Percentiles rank a stretch among this genome's conserved stretches.
phyloP scores from a whole-genome alignment of 2,888 invertebrate species.

The Rotaria macrura region DNA sequence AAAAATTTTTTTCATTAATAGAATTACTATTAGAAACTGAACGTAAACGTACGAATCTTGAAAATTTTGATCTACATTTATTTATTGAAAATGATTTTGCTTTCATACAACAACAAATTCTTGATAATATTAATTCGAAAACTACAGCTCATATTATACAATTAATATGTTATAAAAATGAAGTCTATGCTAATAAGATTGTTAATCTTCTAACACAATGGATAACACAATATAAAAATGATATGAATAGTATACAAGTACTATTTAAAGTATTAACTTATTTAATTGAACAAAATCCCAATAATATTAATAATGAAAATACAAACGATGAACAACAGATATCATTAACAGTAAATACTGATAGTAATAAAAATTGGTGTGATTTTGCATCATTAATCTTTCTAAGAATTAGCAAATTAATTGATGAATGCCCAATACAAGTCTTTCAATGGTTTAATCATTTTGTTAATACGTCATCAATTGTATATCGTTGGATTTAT shows the following conservation, averaged over 20 bases:
- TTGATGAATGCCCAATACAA: not conserved
- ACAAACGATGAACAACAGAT: not conserved
- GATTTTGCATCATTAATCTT: not conserved
- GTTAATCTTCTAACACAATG: not conserved
- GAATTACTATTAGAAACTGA: not conserved
- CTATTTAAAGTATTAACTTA: slow-evolving; percentile 15
- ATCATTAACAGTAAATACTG: not conserved
- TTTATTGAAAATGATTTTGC: not conserved
- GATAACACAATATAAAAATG: not conserved
- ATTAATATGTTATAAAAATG: slow-evolving; percentile 19
- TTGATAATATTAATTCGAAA: slow-evolving; percentile 19
- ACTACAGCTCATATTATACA: not conserved
- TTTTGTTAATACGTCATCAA: not conserved
- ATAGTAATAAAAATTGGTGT: not conserved
- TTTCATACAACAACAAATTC: slow-evolving; percentile 20
- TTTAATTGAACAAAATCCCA: slow-evolving; percentile 12
- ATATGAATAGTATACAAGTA: slow-evolving; percentile 4
- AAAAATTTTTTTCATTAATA: slow-evolving; percentile 19
- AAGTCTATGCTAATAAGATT: not conserved
- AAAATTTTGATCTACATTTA: not conserved
- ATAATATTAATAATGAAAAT: not conserved
- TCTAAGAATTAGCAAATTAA: not conserved
- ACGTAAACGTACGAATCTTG: not conserved
- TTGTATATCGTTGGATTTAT: slow-evolving; percentile 1
- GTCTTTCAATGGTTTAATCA: slow-evolving; percentile 4